A percentile compares a stretch with the other conserved stretches of the same genome.
These are phyloP conservation scores for Oryzias dopingdopingensis DNA, from an alignment of 2,797 vertebrate genomes.

Conservation along the genomic window DNA sequence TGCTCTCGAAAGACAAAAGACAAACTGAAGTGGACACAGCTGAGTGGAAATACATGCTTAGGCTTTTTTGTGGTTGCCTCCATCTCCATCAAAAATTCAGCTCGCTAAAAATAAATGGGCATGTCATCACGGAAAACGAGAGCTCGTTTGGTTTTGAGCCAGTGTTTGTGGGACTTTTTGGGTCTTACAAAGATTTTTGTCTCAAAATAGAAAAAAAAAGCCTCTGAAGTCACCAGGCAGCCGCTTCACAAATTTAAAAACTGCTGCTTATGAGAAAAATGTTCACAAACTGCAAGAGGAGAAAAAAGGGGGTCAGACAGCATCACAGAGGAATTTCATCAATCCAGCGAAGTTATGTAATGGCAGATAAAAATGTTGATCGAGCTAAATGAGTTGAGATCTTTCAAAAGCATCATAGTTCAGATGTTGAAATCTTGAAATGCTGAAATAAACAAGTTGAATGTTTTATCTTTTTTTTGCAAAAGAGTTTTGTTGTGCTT, in stretches of 20 bases:
- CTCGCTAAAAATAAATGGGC: conserved; percentile 56
- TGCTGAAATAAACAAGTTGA: neutral
- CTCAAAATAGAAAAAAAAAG: conserved; percentile 1
- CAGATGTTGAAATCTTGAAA: neutral
- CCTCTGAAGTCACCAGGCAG: neutral
- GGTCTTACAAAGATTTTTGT: conserved; percentile 11
- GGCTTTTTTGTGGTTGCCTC: conserved; percentile 11
- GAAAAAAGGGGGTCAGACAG: conserved; percentile 9
- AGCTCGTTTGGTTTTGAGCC: conserved; percentile 36
- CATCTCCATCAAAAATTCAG: conserved; percentile 61
- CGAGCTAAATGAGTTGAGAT: conserved; percentile 5
- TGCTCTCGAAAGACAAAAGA: conserved; percentile 28
- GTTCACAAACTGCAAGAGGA: conserved; percentile 18
- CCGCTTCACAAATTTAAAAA: conserved; percentile 23
- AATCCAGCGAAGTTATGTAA: conserved; percentile 3
- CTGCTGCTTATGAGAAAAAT: conserved; percentile 1
- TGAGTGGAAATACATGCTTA: conserved; percentile 16
- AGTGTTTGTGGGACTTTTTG: conserved; percentile 24
- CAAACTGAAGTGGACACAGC: conserved; percentile 22
- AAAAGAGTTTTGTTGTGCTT: neutral
- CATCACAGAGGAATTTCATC: conserved; percentile 9
- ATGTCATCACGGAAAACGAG: conserved; percentile 35
- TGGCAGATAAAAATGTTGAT: conserved; percentile 1
- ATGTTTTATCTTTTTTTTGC: neutral
- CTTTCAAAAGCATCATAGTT: neutral